Percentiles rank a stretch among this genome's conserved stretches.
phyloP scores from a whole-genome alignment of 2,888 invertebrate species.

The Rhaphigaster nebulosa region DNA sequence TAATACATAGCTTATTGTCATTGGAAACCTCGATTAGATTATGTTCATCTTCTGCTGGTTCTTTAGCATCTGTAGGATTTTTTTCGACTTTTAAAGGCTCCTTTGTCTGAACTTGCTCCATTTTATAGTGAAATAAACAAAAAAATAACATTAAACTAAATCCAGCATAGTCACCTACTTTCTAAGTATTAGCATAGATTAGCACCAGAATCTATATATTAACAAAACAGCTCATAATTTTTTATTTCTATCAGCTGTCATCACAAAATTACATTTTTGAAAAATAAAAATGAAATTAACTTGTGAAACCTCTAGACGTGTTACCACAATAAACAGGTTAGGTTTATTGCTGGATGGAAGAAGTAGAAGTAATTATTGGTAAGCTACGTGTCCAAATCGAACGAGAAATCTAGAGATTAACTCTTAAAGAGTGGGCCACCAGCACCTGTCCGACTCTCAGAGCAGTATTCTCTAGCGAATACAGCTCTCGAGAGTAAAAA shows the following conservation, averaged over 20 bases:
- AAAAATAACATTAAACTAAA: constrained; percentile 5
- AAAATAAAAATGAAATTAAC: background rate
- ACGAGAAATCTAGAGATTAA: too few species aligned
- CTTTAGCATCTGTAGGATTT: background rate
- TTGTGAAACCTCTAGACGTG: background rate
- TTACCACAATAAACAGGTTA: background rate
- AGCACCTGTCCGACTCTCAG: too few species aligned
- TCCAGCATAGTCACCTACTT: background rate
- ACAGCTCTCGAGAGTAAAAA: too few species aligned
- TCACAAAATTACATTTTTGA: background rate
- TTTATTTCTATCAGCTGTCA: background rate
- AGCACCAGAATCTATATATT: background rate
- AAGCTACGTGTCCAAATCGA: too few species aligned
- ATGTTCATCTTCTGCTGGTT: background rate
- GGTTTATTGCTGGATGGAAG: background rate
- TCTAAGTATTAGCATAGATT: background rate
- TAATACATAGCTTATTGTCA: background rate
- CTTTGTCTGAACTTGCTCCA: background rate
- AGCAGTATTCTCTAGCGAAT: too few species aligned
- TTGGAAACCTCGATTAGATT: background rate
- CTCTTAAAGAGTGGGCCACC: too few species aligned
- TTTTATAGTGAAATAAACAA: background rate
- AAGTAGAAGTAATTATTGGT: background rate
- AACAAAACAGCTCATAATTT: constrained; percentile 7
- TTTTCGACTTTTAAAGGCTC: background rate